Conservation (phyloP, 2,888 invertebrate genomes). For the Adela reaumurella region DNA sequence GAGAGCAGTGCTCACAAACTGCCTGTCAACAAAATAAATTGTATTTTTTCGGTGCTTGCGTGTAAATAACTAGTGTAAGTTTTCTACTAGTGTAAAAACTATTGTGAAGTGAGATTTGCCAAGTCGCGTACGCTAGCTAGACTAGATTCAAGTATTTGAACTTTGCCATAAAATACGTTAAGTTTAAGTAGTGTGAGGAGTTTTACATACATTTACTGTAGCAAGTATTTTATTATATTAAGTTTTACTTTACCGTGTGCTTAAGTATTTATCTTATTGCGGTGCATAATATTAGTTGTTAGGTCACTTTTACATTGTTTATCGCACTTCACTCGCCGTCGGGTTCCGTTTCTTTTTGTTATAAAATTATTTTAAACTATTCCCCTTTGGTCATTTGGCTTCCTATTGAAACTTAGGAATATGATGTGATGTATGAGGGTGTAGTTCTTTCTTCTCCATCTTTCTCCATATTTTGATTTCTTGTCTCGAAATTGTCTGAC, state of each 20-base stretch:
- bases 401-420: too few species aligned
- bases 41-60: slow-evolving; percentile 49
- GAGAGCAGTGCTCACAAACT: background rate
- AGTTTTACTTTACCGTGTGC: background rate
- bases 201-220: background rate
- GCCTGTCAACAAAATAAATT: slow-evolving; percentile 2
- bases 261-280: background rate
- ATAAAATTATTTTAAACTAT: too few species aligned
- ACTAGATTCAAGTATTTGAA: background rate
- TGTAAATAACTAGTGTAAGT: slow-evolving; percentile 49
- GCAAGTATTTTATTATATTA: background rate
- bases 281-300: background rate
- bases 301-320: background rate
- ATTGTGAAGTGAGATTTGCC: background rate
- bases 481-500: too few species aligned
- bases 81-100: slow-evolving; percentile 28
- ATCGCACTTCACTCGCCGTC: too few species aligned
- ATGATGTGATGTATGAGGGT: too few species aligned
- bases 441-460: too few species aligned
- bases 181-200: background rate
- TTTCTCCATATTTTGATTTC: too few species aligned
- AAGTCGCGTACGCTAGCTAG: background rate
- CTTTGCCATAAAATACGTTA: background rate
- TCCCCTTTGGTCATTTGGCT: too few species aligned
- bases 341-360: too few species aligned